A percentile compares a stretch with the other conserved stretches of the same genome.
Conservation (phyloP, 2,113 vertebrate species). For the Centrocercus urophasianus region DNA sequence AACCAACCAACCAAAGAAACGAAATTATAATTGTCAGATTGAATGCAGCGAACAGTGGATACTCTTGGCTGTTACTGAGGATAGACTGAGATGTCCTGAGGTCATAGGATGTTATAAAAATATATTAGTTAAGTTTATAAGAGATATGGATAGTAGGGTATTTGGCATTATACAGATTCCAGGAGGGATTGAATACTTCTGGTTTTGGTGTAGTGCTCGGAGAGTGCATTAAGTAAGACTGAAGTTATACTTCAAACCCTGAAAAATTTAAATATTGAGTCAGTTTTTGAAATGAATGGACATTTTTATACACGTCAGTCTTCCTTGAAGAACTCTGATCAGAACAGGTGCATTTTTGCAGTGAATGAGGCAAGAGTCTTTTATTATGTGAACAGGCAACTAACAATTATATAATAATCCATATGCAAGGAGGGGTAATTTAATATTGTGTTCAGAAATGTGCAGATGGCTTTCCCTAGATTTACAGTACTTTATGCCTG, state of each 20-base stretch:
- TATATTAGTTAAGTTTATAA: neutral
- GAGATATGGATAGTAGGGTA: neutral
- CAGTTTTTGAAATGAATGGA: neutral
- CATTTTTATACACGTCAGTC: neutral
- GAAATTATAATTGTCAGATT: neutral
- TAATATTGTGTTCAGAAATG: neutral
- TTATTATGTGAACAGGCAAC: neutral
- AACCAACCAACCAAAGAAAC: too few species aligned
- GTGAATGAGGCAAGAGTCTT: neutral
- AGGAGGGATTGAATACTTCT: neutral
- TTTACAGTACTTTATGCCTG: neutral
- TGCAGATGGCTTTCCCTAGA: neutral
- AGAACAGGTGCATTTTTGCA: fast-evolving
- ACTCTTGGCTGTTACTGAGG: neutral
- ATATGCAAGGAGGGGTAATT: neutral
- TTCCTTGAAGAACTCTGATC: neutral
- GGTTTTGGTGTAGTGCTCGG: neutral
- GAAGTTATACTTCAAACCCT: neutral
- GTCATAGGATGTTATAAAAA: neutral
- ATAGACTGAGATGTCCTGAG: neutral
- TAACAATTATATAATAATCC: neutral
- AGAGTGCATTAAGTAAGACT: neutral
- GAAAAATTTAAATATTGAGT: neutral
- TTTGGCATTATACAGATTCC: neutral
- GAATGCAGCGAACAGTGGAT: neutral